Evolutionary conservation across 2,888 invertebrate species (phyloP).

Genomic region (Orchesella flavescens): DNA sequence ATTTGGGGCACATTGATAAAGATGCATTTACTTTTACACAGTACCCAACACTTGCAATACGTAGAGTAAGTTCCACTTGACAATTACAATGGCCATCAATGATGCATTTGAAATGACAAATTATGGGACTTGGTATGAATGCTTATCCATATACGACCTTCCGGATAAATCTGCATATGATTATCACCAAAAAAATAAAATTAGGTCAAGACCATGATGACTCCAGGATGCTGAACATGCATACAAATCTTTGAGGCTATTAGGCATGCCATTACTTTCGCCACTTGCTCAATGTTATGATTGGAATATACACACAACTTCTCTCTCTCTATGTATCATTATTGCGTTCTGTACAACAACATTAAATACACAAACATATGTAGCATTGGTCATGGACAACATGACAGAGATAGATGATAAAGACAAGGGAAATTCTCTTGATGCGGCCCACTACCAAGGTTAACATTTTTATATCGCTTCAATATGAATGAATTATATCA

Average conservation of each 20-base stretch:
- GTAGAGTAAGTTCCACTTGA: not conserved
- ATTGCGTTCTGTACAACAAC: not conserved
- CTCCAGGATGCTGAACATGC: slow-evolving; percentile 15
- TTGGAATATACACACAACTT: not conserved
- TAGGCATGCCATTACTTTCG: not conserved
- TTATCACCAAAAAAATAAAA: slow-evolving; percentile 33
- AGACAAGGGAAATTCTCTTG: slow-evolving; percentile 19
- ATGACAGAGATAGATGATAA: slow-evolving; percentile 19
- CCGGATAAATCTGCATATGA: slow-evolving; percentile 16
- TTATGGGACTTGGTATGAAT: slow-evolving; percentile 18
- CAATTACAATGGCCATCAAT: too few species aligned
- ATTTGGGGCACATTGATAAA: not conserved
- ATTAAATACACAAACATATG: slow-evolving; percentile 3
- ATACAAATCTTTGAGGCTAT: not conserved
- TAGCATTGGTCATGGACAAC: slow-evolving; percentile 53
- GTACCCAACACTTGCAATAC: not conserved
- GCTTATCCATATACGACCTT: slow-evolving; percentile 23
- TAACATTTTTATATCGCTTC: not conserved
- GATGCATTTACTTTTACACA: not conserved
- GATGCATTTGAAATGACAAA: slow-evolving; percentile 4
- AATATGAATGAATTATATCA: too few species aligned
- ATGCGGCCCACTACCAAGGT: slow-evolving; percentile 3
- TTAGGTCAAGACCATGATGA: slow-evolving; percentile 48
- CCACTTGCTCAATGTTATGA: not conserved
- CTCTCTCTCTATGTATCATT: not conserved